Conservation (phyloP, 2,797 vertebrate genomes). For the Myotis vivesi region DNA sequence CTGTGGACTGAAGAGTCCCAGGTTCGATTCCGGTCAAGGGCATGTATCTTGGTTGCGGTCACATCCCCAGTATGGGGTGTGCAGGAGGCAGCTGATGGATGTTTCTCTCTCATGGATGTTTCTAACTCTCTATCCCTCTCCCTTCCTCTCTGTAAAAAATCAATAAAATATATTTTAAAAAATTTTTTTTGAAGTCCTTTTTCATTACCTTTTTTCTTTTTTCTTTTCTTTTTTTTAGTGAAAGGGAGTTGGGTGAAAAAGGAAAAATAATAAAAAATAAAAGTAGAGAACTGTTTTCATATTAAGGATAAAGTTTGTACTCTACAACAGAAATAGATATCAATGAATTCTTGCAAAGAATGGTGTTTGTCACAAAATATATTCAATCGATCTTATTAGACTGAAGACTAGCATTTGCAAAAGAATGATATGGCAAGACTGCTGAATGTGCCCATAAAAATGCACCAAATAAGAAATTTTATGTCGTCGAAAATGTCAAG, state of each 20-base stretch:
- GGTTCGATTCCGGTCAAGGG: no score
- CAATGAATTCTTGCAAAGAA: conserved; percentile 30
- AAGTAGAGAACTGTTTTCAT: background rate
- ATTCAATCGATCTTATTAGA: background rate
- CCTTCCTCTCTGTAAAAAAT: no score
- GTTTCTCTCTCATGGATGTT: no score
- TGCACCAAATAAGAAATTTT: background rate
- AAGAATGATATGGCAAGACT: background rate
- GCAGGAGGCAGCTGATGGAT: no score
- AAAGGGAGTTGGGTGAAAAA: background rate
- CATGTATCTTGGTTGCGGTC: no score
- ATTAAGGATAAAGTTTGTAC: background rate
- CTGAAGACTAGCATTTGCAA: background rate
- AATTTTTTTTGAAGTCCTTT: background rate
- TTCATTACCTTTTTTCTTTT: background rate
- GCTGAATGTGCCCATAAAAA: background rate
- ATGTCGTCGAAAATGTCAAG: background rate
- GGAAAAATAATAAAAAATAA: background rate
- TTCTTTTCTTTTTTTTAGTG: background rate
- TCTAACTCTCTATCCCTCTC: no score
- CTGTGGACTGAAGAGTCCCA: no score
- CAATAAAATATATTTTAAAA: no score
- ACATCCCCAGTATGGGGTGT: no score
- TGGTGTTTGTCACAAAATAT: background rate
- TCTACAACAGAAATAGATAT: background rate